Percentiles rank a stretch among this genome's conserved stretches.
Evolutionary conservation across 92 coral and sea anemone genomes (phyloP).

Genomic region (Porites cylindrica): DNA sequence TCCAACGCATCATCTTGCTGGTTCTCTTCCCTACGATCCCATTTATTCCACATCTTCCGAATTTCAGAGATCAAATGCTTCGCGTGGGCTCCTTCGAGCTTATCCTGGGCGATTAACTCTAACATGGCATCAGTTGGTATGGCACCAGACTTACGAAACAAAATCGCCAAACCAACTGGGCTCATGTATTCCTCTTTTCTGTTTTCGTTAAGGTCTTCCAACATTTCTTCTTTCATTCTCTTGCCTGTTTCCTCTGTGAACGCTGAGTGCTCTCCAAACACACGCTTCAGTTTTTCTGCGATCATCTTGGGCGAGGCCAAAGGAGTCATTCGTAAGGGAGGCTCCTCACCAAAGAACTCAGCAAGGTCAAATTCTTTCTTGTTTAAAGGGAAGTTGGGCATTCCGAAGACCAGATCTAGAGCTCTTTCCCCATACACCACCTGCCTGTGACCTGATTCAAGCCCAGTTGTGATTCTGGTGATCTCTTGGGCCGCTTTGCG

Average conservation of each 20-base stretch:
- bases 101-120: slow-evolving; percentile 27
- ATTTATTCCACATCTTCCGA: slow-evolving; percentile 63
- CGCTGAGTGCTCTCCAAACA: slow-evolving; percentile 72
- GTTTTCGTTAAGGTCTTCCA: slow-evolving; percentile 73
- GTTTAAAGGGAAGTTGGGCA: no score
- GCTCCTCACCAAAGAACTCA: slow-evolving; percentile 53
- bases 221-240: slow-evolving; percentile 71
- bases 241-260: slow-evolving; percentile 69
- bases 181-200: slow-evolving; percentile 74
- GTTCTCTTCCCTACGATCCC: slow-evolving; percentile 64
- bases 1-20: slow-evolving; percentile 52
- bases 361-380: slow-evolving; percentile 40
- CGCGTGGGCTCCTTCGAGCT: slow-evolving; percentile 28
- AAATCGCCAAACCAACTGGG: slow-evolving; percentile 10
- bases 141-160: slow-evolving; percentile 80
- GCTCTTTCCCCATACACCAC: slow-evolving; percentile 55
- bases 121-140: no score
- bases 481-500: slow-evolving; percentile 66
- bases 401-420: slow-evolving; percentile 48
- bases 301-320: slow-evolving; percentile 50
- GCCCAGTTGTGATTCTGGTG: slow-evolving; percentile 52
- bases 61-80: slow-evolving; percentile 41
- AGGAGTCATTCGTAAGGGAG: slow-evolving; percentile 43
- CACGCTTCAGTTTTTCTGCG: slow-evolving; percentile 36
- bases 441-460: slow-evolving; percentile 36